Evolutionary conservation across 1,140 invertebrate genomes (phyloP).

Genomic region (Tenebrio molitor): DNA sequence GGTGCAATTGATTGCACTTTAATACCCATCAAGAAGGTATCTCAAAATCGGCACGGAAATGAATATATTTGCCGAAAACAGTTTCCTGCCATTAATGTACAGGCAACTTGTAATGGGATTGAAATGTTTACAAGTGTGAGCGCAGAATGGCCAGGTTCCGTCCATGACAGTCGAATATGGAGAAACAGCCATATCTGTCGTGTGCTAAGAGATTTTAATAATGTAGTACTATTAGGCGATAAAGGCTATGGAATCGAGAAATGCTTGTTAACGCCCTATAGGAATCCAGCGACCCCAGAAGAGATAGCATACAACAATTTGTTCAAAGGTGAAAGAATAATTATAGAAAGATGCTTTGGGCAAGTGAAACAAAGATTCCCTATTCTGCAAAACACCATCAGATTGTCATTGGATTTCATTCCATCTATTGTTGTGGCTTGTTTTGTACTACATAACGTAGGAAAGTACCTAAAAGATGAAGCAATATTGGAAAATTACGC

Average conservation of each 20-base stretch:
- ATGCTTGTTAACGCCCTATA: slow-evolving; percentile 48
- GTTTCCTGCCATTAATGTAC: slow-evolving; percentile 10
- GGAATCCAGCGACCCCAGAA: slow-evolving; percentile 44
- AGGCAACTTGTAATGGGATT: slow-evolving; percentile 3
- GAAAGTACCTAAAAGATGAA: neutral
- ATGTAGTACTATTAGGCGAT: slow-evolving; percentile 50
- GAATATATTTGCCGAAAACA: slow-evolving; percentile 12
- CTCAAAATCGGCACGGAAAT: neutral
- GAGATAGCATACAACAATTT: slow-evolving; percentile 42
- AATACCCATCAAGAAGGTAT: neutral
- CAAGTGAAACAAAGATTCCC: slow-evolving; percentile 18
- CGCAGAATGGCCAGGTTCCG: slow-evolving; percentile 9
- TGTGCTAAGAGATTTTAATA: neutral
- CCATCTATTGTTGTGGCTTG: neutral
- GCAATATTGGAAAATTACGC: neutral
- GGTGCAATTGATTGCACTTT: slow-evolving; percentile 17
- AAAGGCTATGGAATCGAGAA: slow-evolving; percentile 49
- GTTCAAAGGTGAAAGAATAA: slow-evolving; percentile 34
- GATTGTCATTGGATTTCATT: neutral
- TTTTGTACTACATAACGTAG: slow-evolving; percentile 14
- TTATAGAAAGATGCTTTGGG: slow-evolving; percentile 37
- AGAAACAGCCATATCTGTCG: neutral
- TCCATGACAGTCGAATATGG: slow-evolving; percentile 20
- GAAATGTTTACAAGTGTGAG: slow-evolving; percentile 18
- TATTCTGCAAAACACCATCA: neutral